phyloP scores from a whole-genome alignment of 92 coral and sea anemone species.

The Actinernus sp. region DNA sequence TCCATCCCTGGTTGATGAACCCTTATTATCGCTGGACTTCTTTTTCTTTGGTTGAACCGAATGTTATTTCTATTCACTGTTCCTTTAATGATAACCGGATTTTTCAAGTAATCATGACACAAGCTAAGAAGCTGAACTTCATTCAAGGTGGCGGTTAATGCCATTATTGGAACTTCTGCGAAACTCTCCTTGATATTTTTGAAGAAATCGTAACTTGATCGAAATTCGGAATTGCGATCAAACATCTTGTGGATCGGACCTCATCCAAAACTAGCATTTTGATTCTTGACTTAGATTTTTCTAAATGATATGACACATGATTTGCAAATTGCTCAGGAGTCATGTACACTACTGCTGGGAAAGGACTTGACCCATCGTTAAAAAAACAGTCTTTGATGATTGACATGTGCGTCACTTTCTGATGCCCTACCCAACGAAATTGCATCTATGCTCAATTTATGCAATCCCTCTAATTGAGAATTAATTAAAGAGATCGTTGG shows the following conservation, averaged over 20 bases:
- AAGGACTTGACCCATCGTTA: not conserved
- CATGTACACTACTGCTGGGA: constrained; percentile 45
- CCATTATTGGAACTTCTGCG: constrained; percentile 37
- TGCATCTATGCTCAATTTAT: constrained; percentile 22
- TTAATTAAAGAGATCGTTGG: constrained; percentile 59
- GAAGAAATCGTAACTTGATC: constrained; percentile 41
- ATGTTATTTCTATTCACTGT: constrained; percentile 46
- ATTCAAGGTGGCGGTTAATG: constrained; percentile 54
- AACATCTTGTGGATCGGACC: constrained; percentile 70
- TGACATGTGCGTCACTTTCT: constrained; percentile 20
- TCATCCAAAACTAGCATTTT: constrained; percentile 54
- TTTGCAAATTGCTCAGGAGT: constrained; percentile 59
- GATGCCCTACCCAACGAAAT: constrained; percentile 38
- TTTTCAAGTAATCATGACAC: constrained; percentile 14
- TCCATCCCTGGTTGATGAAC: not conserved
- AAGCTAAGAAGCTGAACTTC: constrained; percentile 24
- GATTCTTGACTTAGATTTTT: not conserved
- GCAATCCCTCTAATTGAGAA: constrained; percentile 48
- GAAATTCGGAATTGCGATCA: constrained; percentile 44
- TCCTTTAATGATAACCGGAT: constrained; percentile 33
- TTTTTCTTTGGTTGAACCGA: constrained; percentile 2
- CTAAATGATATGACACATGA: constrained; percentile 1
- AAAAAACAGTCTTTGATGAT: constrained; percentile 20
- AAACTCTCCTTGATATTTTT: constrained; percentile 23
- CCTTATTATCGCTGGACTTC: not conserved